Base-by-base conservation (phyloP, 64 coral and sea anemone genomes). In the Actinia tenebrosa region DNA sequence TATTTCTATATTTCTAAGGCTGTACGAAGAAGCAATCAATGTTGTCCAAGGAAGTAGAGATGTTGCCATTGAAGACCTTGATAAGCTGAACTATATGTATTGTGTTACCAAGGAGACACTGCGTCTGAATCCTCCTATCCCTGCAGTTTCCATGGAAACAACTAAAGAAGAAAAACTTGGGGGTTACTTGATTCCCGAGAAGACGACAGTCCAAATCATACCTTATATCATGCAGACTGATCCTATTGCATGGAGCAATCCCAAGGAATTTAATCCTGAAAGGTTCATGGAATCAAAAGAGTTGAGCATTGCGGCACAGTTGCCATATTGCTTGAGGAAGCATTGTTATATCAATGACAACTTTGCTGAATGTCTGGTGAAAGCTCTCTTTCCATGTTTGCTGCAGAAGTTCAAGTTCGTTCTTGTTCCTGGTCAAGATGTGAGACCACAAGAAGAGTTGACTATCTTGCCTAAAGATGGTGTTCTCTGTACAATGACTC, bases 51-150 rank as follows among this genome's bases (percentile, higher is more conserved):
- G 26, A 43, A 9, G 69, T 42, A 30, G 25, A 75, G 69, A 13
- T 27, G 84, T 87, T 44, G 37, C 85, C 27, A 53, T 55, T 69
- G 45, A 91, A 42, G 77, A 91, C 75, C 60, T 87, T 6, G 37
- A 86, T 25, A 86, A 87, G 44, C 85, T 91, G 4, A 86, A 69
- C 13, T 87, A 82, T 78, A 87, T 45, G 1, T 43, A 23, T 44
- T 83, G 83, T 91, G 90, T 71, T 16, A 82, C 86, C 22, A 91
- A 91, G 71, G 90, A 91, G 26, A 91, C 90, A 10, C 77, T 91
- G 25, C 77, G 90, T 17, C 55, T 91, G 23, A 84, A 91, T 37
- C 90, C 90, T 16, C 85, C 71, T 19, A 72, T 87, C 8, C 60
- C 90, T 15, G 59, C 27, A 19, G 85, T 91, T 45, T 55, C 53